Percentiles rank a stretch among this genome's conserved stretches.
Conservation (phyloP, 2,797 vertebrate genomes). For the Myotis planiceps region DNA sequence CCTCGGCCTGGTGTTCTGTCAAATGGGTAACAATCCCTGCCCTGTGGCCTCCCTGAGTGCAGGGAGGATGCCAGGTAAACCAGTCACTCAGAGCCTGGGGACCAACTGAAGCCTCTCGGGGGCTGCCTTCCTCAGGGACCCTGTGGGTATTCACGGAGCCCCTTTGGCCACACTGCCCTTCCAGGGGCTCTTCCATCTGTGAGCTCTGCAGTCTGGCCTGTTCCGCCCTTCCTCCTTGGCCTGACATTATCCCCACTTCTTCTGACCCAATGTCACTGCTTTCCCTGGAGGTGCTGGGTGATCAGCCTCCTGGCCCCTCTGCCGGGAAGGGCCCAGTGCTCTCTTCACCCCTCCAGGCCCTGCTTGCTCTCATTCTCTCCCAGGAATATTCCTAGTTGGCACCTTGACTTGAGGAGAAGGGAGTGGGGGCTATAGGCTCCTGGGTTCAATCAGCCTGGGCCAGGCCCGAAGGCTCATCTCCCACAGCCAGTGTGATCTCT, state of each 20-base stretch:
- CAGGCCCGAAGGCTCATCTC: neutral
- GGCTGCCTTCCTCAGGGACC: neutral
- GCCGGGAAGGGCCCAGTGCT: neutral
- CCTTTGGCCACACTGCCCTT: fast-evolving
- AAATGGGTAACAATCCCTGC: neutral
- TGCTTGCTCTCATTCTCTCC: neutral
- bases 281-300: neutral
- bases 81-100: neutral
- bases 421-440: neutral
- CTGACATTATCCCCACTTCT: neutral
- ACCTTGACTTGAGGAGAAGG: neutral
- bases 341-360: neutral
- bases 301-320: neutral
- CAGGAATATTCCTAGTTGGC: neutral
- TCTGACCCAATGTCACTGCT: neutral
- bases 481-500: neutral
- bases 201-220: neutral
- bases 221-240: neutral
- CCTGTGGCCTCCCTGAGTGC: neutral
- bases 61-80: neutral
- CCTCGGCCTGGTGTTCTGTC: neutral
- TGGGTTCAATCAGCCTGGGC: neutral
- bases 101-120: fast-evolving
- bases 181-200: fast-evolving
- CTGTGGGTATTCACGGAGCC: neutral